Conservation (phyloP, 1,140 invertebrate genomes). For the Drosophila kohkoa region DNA sequence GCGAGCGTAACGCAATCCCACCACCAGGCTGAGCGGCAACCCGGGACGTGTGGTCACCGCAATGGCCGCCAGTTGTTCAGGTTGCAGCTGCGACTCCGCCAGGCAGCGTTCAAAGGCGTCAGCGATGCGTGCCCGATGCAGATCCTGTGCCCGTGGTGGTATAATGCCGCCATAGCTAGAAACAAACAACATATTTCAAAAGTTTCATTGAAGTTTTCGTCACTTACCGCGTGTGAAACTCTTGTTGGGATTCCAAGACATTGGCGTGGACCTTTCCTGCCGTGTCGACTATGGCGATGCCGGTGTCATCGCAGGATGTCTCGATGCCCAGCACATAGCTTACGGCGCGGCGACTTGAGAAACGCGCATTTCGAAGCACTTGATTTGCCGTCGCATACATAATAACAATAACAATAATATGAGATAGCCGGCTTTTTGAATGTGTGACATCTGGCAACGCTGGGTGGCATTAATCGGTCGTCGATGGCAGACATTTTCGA, state of each 20-base stretch:
- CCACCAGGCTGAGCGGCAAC: slow-evolving; percentile 90
- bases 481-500: too few relatives aligned
- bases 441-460: slow-evolving; percentile 33
- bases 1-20: slow-evolving; percentile 95
- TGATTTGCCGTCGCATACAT: slow-evolving; percentile 31
- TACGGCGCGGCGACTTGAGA: slow-evolving; percentile 32
- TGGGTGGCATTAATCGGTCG: too few relatives aligned
- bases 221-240: slow-evolving; percentile 89
- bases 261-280: slow-evolving; percentile 93
- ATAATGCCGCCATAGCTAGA: slow-evolving; percentile 95
- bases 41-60: slow-evolving; percentile 96
- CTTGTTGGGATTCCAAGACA: slow-evolving; percentile 90
- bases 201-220: background rate
- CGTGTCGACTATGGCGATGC: slow-evolving; percentile 91
- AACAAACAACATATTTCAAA: background rate
- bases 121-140: slow-evolving; percentile 93
- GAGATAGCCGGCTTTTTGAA: slow-evolving; percentile 30
- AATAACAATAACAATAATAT: slow-evolving; percentile 1
- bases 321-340: slow-evolving; percentile 93
- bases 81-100: slow-evolving; percentile 87
- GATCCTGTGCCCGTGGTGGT: slow-evolving; percentile 92
- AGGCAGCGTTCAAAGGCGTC: slow-evolving; percentile 90
- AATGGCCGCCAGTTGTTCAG: slow-evolving; percentile 94
- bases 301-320: slow-evolving; percentile 99
- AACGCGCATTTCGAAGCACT: background rate